Evolutionary conservation across 35 echinoderm and acorn worm genomes (phyloP), one percentile per base, ranked within the genome.

Genomic region (Ophioderma brevispina): DNA sequence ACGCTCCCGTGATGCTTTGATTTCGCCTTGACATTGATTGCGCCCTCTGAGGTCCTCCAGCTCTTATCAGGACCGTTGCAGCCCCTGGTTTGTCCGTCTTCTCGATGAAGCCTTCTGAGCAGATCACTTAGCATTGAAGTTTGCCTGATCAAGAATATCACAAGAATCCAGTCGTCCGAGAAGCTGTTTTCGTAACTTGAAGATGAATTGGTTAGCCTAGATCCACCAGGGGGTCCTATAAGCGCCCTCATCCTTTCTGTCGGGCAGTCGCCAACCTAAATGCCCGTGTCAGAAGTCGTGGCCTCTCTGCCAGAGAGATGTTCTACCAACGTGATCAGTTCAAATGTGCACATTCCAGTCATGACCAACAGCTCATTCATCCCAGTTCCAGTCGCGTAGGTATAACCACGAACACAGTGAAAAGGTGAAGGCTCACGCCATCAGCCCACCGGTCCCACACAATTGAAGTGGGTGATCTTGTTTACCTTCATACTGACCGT

Each of bases 161-260:
- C 89, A 59, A 94, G 84, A 32, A 94, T 89, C 41, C 87, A 79
- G 35, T 76, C 90, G 19, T 55, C 87, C 40, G 87, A 90, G 90
- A 81, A 81, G 87, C 55, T 37, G 36, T 89, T 52, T 52, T 33
- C 80, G 80, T 31, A 94, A 55, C 78, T 89, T 13, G 87, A 92
- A 76, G 63, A 70, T 52, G 91, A 88, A 77, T 76, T 92, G 25
- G 76, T 88, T 38, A 40, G 40, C 55, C 2, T 75, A 4, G 49
- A 88, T 25, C n/a, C n/a, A n/a, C n/a, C n/a, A n/a, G n/a, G n/a
- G n/a, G n/a, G n/a, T n/a, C n/a, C n/a, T n/a, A n/a, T 89, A 13
- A 76, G 86, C 1, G 11, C 59, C 6, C 49, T 89, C 35, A 64
- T 56, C 38, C 80, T 89, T 34, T 8, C 85, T 23, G 1, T 93